phyloP scores from a whole-genome alignment of 2,888 invertebrate species.

The Tolmerus cingulatus region DNA sequence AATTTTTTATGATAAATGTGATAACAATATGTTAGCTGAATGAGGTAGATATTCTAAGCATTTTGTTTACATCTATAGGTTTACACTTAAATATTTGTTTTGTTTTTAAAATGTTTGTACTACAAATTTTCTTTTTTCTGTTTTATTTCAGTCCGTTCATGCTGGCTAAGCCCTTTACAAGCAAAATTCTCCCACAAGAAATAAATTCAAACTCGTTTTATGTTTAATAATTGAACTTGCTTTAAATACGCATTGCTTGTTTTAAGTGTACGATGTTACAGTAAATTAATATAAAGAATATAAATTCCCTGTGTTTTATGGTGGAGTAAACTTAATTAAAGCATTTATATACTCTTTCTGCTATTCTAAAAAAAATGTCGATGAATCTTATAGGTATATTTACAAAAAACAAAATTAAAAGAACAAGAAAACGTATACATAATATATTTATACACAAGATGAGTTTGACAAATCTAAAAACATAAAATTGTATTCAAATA shows the following conservation, averaged over 20 bases:
- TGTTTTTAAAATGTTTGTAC: neutral
- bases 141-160: constrained; percentile 64
- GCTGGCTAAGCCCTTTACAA: constrained; percentile 58
- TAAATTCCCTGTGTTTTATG: neutral
- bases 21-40: neutral
- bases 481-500: neutral
- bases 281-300: neutral
- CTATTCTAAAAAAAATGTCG: neutral
- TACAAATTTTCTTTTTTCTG: constrained; percentile 52
- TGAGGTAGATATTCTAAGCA: neutral
- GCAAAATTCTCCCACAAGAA: constrained; percentile 17
- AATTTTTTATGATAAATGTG: neutral
- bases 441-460: neutral
- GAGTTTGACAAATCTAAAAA: neutral
- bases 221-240: neutral
- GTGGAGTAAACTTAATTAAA: neutral
- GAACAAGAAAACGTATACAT: neutral
- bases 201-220: neutral
- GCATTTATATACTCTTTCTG: neutral
- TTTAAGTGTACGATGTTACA: neutral
- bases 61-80: neutral
- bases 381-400: neutral
- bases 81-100: neutral
- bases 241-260: neutral
- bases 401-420: neutral